These are phyloP conservation scores for Diglossa brunneiventris DNA, from an alignment of 2,113 vertebrate species.

Conservation along the genomic window DNA sequence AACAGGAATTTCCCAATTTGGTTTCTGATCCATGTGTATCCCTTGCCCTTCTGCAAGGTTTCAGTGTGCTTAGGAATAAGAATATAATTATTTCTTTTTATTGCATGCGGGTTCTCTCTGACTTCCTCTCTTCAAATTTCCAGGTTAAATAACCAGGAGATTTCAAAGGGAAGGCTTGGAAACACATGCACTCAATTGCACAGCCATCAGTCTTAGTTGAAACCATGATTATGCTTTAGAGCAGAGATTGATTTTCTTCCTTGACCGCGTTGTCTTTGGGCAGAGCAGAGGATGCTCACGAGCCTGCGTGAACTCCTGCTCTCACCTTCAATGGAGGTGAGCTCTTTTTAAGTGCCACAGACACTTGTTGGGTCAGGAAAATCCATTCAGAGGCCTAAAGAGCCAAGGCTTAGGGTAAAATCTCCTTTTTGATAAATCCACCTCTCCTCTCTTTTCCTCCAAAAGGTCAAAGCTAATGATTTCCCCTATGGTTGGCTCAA, in stretches of 20 bases:
- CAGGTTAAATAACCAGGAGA: slow-evolving; percentile 11
- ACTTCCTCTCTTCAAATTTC: not conserved
- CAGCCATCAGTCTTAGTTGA: not conserved
- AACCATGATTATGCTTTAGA: slow-evolving; percentile 26
- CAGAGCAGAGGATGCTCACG: not conserved
- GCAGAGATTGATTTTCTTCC: slow-evolving; percentile 46
- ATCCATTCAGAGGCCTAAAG: slow-evolving; percentile 11
- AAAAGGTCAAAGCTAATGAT: slow-evolving; percentile 69
- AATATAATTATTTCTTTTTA: slow-evolving; percentile 45
- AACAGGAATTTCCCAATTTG: not conserved
- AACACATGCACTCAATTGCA: not conserved
- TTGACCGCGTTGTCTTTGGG: not conserved
- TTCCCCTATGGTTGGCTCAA: slow-evolving; percentile 50
- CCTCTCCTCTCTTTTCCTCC: not conserved
- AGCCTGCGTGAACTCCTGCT: not conserved
- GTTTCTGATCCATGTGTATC: not conserved
- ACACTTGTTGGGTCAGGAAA: slow-evolving; percentile 17
- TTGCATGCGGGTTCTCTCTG: not conserved
- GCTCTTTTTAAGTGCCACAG: not conserved
- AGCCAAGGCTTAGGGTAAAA: slow-evolving; percentile 15
- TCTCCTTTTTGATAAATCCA: slow-evolving; percentile 65
- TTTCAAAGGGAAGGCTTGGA: slow-evolving; percentile 30
- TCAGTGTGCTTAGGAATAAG: not conserved
- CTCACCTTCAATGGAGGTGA: not conserved
- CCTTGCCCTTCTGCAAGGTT: not conserved